Percentiles rank a stretch among this genome's conserved stretches.
phyloP scores from a whole-genome alignment of 2,888 invertebrate species.

The Chymomyza caudatula region DNA sequence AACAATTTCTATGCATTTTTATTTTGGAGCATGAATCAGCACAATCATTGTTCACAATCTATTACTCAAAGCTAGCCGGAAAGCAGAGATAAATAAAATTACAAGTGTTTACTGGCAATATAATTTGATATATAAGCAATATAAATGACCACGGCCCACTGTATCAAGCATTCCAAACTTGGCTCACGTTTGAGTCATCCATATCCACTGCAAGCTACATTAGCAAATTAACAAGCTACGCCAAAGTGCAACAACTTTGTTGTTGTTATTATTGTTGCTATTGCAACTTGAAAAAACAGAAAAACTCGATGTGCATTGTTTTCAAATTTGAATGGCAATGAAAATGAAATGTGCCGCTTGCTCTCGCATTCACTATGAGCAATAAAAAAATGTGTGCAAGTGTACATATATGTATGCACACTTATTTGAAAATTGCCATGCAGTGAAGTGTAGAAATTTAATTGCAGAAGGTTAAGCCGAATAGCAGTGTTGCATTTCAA shows the following conservation, averaged over 20 bases:
- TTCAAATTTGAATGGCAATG: slow-evolving; percentile 63
- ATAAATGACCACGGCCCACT: not conserved
- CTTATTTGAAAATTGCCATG: slow-evolving; percentile 22
- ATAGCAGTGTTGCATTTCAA: slow-evolving; percentile 54
- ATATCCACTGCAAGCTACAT: slow-evolving; percentile 50
- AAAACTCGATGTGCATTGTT: slow-evolving; percentile 63
- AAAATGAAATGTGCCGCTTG: slow-evolving; percentile 55
- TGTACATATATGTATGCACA: slow-evolving; percentile 9
- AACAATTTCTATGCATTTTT: too few relatives aligned
- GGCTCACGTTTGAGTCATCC: slow-evolving; percentile 49
- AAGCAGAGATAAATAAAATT: too few relatives aligned
- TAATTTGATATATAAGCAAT: not conserved
- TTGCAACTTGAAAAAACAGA: slow-evolving; percentile 30
- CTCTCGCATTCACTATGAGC: slow-evolving; percentile 2
- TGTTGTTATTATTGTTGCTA: slow-evolving; percentile 14
- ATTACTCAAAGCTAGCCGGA: too few relatives aligned
- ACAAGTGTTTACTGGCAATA: too few relatives aligned
- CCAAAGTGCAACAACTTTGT: slow-evolving; percentile 27
- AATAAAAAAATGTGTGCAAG: not conserved
- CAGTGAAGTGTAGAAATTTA: slow-evolving; percentile 50
- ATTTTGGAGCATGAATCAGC: too few relatives aligned
- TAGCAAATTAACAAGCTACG: slow-evolving; percentile 45
- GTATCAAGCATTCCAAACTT: not conserved
- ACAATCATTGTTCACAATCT: too few relatives aligned
- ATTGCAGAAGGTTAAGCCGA: slow-evolving; percentile 61